A percentile compares a stretch with the other conserved stretches of the same genome.
phyloP scores from a whole-genome alignment of 2,113 vertebrate genomes.

The Laticauda laticaudata region DNA sequence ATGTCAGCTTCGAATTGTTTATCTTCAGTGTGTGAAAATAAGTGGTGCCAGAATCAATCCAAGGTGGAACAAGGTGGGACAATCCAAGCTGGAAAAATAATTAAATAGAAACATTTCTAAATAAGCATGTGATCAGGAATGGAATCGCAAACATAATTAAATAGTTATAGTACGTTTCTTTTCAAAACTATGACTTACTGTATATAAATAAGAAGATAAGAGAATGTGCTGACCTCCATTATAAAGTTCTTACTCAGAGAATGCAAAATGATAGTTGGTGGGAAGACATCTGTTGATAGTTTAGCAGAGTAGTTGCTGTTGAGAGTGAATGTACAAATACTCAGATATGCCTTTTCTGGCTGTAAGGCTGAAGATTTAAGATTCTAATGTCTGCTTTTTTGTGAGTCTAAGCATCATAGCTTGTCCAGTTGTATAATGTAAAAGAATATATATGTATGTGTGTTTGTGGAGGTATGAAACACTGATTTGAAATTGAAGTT shows the following conservation, averaged over 20 bases:
- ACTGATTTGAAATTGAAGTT: constrained; percentile 33
- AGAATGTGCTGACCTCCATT: background rate
- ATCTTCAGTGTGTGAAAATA: background rate
- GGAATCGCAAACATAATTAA: background rate
- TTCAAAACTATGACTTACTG: background rate
- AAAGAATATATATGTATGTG: background rate
- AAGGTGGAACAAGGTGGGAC: too few species aligned
- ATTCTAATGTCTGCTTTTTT: background rate
- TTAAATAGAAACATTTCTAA: background rate
- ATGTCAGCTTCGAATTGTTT: background rate
- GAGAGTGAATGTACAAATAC: background rate
- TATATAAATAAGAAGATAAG: background rate
- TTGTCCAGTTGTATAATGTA: background rate
- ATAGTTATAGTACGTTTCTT: background rate
- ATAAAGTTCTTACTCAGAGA: background rate
- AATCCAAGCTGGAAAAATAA: background rate
- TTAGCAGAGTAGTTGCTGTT: background rate
- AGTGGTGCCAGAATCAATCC: too few species aligned
- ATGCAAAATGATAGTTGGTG: background rate
- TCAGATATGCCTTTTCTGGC: background rate
- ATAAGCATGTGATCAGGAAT: background rate
- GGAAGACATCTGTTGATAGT: background rate
- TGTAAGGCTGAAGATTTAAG: background rate
- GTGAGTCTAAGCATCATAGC: background rate
- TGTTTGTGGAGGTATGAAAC: background rate